A percentile compares a stretch with the other conserved stretches of the same genome.
These are phyloP conservation scores for Drosophila orosa DNA, from an alignment of 1,140 invertebrate genomes.

Conservation along the genomic window DNA sequence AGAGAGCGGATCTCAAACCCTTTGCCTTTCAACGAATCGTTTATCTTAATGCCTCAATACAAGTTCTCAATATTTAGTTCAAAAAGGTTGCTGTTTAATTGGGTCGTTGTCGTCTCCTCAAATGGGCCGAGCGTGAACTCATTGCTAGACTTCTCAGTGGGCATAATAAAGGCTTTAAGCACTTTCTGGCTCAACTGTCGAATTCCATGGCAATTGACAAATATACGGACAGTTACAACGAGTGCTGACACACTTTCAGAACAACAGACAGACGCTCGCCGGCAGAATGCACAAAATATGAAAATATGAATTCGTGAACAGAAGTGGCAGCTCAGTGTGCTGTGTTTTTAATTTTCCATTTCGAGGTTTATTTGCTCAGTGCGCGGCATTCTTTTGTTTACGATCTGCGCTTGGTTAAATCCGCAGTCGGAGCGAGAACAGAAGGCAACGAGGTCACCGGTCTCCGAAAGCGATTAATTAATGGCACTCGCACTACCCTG, in stretches of 20 bases:
- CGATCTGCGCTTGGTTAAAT: conserved; percentile 51
- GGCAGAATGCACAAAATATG: conserved; percentile 59
- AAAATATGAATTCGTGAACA: conserved; percentile 52
- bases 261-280: conserved; percentile 30
- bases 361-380: conserved; percentile 55
- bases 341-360: conserved; percentile 45
- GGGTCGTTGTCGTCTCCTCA: background rate
- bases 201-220: conserved; percentile 37
- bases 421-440: conserved; percentile 44
- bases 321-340: conserved; percentile 6
- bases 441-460: conserved; percentile 38
- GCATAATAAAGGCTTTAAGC: background rate
- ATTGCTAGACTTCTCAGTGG: conserved; percentile 3
- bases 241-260: conserved; percentile 69
- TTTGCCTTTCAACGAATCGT: too few species aligned
- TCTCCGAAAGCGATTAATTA: conserved; percentile 41
- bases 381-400: conserved; percentile 45
- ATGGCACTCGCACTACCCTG: conserved; percentile 10
- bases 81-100: background rate
- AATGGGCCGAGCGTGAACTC: background rate
- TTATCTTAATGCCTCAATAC: background rate
- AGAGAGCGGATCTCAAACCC: background rate
- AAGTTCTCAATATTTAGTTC: background rate
- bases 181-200: conserved; percentile 28
- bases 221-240: conserved; percentile 55